A percentile compares a stretch with the other conserved stretches of the same genome.
phyloP scores from a whole-genome alignment of 2,113 vertebrate genomes.

The Chloebia gouldiae region DNA sequence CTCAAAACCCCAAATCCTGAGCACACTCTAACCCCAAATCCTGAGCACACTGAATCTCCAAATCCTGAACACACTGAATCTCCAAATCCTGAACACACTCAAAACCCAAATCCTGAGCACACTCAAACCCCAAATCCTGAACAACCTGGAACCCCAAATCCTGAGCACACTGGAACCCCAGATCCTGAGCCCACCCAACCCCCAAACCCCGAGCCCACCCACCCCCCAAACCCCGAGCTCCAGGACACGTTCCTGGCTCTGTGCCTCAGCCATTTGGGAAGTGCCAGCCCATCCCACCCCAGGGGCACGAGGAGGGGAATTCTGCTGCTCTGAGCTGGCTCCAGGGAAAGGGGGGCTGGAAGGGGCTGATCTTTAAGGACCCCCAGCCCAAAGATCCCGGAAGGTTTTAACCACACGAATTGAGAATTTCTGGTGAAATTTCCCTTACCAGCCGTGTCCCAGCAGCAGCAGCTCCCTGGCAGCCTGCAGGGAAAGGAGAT shows the following conservation, averaged over 20 bases:
- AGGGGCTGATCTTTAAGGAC: too few species aligned
- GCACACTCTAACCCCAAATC: too few species aligned
- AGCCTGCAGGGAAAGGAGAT: background rate
- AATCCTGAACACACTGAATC: too few species aligned
- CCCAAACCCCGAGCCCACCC: background rate
- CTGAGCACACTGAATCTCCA: too few species aligned
- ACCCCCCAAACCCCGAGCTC: background rate
- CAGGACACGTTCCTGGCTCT: background rate
- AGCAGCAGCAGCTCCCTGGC: background rate
- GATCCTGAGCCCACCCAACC: background rate
- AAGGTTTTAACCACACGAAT: rapidly evolving
- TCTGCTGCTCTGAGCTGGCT: rapidly evolving
- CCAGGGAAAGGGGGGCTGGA: background rate
- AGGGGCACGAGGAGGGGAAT: rapidly evolving
- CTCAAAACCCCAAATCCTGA: background rate
- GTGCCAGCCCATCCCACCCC: background rate
- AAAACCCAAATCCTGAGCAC: background rate
- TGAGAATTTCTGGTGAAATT: rapidly evolving
- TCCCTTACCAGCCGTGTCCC: background rate
- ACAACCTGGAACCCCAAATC: background rate
- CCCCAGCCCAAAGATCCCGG: background rate
- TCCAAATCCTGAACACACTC: too few species aligned
- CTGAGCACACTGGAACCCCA: background rate
- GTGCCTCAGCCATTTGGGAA: background rate
- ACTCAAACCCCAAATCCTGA: background rate